phyloP scores from a whole-genome alignment of 2,888 invertebrate genomes.

The Hirtodrosophila histrioides region DNA sequence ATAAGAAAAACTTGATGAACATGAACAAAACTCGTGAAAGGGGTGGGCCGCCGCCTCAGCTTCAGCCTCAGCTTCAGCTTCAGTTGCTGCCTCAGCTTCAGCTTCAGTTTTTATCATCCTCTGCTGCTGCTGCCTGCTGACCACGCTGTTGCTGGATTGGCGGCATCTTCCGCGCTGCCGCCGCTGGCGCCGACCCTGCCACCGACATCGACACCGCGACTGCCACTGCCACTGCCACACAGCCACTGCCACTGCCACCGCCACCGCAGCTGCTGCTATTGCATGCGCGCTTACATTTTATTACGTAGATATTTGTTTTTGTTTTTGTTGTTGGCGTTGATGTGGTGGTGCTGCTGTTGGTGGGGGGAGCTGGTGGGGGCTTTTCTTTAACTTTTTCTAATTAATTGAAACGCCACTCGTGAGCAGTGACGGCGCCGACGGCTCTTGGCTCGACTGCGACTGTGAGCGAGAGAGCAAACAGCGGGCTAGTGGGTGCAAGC shows the following conservation, averaged over 20 bases:
- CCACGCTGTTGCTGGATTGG: conserved; percentile 67
- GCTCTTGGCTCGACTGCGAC: conserved; percentile 31
- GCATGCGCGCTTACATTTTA: conserved; percentile 80
- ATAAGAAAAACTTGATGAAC: conserved; percentile 77
- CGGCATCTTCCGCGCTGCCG: conserved; percentile 68
- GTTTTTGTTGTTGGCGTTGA: conserved; percentile 26
- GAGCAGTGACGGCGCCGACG: conserved; percentile 67
- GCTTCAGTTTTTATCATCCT: conserved; percentile 55
- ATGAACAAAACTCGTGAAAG: conserved; percentile 72
- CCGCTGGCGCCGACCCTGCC: conserved; percentile 48
- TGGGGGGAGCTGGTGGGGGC: conserved; percentile 23
- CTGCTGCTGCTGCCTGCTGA: conserved; percentile 49
- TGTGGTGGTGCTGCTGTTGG: neutral
- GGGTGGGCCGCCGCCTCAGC: conserved; percentile 63
- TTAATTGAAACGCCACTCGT: conserved; percentile 81
- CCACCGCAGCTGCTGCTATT: conserved; percentile 50
- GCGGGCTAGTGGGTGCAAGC: conserved; percentile 3
- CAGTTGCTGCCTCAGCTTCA: conserved; percentile 22
- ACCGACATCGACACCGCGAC: conserved; percentile 9
- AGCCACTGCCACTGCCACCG: conserved; percentile 36
- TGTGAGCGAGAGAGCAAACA: conserved; percentile 3
- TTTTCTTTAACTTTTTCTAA: conserved; percentile 79
- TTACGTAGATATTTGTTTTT: conserved; percentile 78
- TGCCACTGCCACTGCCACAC: conserved; percentile 41
- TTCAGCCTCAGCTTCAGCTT: conserved; percentile 26